phyloP scores from a whole-genome alignment of 2,113 vertebrate species.

The Sinocyclocheilus anshuiensis region DNA sequence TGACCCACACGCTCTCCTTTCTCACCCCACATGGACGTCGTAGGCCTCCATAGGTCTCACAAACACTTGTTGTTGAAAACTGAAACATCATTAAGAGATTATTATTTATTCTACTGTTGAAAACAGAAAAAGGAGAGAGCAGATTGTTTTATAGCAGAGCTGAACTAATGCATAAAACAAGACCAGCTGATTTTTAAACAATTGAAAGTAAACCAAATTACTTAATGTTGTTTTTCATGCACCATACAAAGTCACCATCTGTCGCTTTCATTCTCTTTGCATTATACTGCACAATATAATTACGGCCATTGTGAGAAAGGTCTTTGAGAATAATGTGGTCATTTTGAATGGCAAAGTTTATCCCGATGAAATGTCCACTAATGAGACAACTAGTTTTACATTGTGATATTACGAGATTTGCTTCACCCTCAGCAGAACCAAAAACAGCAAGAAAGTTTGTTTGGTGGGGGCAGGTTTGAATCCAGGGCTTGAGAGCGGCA shows the following conservation, averaged over 20 bases:
- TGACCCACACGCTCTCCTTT: neutral
- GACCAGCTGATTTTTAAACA: constrained; percentile 19
- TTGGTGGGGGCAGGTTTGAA: constrained; percentile 36
- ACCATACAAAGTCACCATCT: constrained; percentile 18
- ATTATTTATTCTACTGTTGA: too few species aligned
- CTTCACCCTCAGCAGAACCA: neutral
- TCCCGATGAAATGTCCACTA: neutral
- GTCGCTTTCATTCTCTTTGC: too few species aligned
- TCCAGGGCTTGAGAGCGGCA: neutral
- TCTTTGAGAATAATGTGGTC: neutral
- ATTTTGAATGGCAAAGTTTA: constrained; percentile 6
- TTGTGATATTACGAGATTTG: neutral
- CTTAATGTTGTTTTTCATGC: constrained; percentile 25
- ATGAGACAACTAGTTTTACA: neutral
- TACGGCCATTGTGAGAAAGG: neutral
- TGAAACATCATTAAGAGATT: too few species aligned
- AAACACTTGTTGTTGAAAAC: too few species aligned
- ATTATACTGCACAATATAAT: neutral
- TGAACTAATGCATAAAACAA: neutral
- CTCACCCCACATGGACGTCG: neutral
- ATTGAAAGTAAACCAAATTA: constrained; percentile 6
- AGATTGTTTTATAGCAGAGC: neutral
- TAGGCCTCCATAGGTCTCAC: too few species aligned
- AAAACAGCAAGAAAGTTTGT: neutral
- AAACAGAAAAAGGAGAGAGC: too few species aligned